A percentile compares a stretch with the other conserved stretches of the same genome.
Evolutionary conservation across 35 echinoderm and acorn worm species (phyloP).

Genomic region (Acanthaster planci): DNA sequence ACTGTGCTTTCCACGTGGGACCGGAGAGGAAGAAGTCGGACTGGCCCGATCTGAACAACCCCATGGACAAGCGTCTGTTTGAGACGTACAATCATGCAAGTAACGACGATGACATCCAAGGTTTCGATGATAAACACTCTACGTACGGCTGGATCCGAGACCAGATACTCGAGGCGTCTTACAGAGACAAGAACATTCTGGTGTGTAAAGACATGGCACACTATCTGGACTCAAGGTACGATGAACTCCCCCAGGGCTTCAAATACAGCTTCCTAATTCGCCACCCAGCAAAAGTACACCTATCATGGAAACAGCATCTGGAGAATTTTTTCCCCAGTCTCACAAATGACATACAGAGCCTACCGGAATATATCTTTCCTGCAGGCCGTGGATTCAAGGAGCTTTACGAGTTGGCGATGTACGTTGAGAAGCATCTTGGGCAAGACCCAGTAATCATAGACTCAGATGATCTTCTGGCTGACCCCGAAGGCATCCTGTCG

Average conservation of each 20-base stretch:
- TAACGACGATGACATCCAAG: not conserved
- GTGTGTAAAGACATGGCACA: constrained; percentile 59
- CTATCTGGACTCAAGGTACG: constrained; percentile 23
- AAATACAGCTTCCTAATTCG: constrained; percentile 55
- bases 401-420: constrained; percentile 41
- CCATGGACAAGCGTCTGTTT: not conserved
- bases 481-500: constrained; percentile 47
- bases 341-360: not conserved
- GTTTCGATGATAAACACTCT: not conserved
- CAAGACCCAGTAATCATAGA: constrained; percentile 54
- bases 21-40: constrained; percentile 20
- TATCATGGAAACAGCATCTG: constrained; percentile 20
- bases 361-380: not conserved
- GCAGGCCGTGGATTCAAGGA: constrained; percentile 2
- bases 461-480: constrained; percentile 53
- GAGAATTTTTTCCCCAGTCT: not conserved
- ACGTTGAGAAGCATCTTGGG: constrained; percentile 42
- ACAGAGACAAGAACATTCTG: constrained; percentile 37
- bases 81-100: not conserved
- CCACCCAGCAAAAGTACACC: constrained; percentile 45
- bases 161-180: constrained; percentile 19
- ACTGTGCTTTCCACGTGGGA: not conserved
- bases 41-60: not conserved
- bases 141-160: constrained; percentile 6
- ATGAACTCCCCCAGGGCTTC: constrained; percentile 50